phyloP scores from a whole-genome alignment of 1,140 invertebrate species.

The Anastrepha ludens region DNA sequence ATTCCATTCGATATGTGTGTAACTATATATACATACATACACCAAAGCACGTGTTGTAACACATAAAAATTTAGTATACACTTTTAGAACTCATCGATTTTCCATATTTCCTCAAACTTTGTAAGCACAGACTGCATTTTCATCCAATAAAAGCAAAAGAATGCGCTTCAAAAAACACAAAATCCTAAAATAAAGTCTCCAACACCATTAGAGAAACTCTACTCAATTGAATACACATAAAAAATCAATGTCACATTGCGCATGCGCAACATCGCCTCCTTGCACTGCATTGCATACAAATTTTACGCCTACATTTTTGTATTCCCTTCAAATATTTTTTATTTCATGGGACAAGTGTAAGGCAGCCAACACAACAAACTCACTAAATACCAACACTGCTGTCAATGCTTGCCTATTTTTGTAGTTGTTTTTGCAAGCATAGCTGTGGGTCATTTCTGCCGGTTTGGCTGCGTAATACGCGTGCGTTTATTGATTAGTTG shows the following conservation, averaged over 20 bases:
- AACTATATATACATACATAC: neutral
- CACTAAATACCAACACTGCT: slow-evolving; percentile 45
- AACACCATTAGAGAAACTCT: too few species aligned
- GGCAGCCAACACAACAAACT: neutral
- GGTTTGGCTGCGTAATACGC: too few species aligned
- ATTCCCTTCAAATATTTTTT: neutral
- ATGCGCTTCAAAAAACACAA: neutral
- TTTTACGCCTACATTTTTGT: neutral
- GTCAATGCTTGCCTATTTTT: neutral
- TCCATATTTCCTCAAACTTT: neutral
- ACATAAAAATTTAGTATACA: neutral
- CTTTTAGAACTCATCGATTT: neutral
- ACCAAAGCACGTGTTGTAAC: neutral
- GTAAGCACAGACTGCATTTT: neutral
- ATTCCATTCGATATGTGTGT: too few species aligned
- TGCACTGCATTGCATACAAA: neutral
- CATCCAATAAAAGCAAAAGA: neutral
- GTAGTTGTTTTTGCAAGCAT: too few species aligned
- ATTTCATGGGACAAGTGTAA: neutral
- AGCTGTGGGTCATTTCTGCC: too few species aligned
- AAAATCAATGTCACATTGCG: neutral
- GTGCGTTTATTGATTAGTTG: too few species aligned
- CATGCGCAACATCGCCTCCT: neutral
- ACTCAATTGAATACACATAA: neutral
- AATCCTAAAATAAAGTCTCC: neutral